phyloP scores from a whole-genome alignment of 2,797 vertebrate species.

The Halcyon leucocephala region DNA sequence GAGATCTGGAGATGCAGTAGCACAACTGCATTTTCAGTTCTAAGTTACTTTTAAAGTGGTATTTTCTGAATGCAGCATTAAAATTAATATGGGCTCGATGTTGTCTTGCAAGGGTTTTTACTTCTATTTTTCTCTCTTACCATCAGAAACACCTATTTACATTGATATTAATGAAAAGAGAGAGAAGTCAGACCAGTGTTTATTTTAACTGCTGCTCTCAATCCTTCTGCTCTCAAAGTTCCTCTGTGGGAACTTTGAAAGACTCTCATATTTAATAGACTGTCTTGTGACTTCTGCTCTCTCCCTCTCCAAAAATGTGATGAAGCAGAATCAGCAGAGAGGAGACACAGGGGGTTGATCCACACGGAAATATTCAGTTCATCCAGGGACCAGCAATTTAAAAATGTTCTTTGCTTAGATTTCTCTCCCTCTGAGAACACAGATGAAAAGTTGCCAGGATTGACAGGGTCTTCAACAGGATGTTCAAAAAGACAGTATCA shows the following conservation, averaged over 20 bases:
- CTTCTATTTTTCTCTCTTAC: not conserved
- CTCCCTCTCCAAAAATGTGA: not conserved
- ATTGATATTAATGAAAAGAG: not conserved
- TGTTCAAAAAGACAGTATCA: slow-evolving; percentile 21
- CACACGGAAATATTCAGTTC: slow-evolving; percentile 1
- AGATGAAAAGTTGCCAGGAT: slow-evolving; percentile 31
- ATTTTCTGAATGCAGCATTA: not conserved
- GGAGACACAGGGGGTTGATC: not conserved
- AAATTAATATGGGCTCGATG: not conserved
- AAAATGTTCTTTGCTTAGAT: not conserved
- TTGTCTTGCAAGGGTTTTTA: not conserved
- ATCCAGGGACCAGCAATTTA: not conserved
- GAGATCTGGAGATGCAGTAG: not conserved
- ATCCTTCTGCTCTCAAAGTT: not conserved
- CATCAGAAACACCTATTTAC: not conserved
- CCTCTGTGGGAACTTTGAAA: not conserved
- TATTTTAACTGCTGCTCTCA: not conserved
- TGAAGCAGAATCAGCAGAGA: slow-evolving; percentile 21
- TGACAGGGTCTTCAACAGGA: not conserved
- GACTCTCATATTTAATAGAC: not conserved
- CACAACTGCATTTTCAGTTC: not conserved
- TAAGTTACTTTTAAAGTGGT: not conserved
- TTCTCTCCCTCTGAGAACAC: not conserved
- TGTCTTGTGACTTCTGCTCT: not conserved
- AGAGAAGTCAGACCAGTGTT: not conserved